These are phyloP conservation scores for Odontophorus gujanensis DNA, from an alignment of 2,113 vertebrate genomes.

Conservation along the genomic window DNA sequence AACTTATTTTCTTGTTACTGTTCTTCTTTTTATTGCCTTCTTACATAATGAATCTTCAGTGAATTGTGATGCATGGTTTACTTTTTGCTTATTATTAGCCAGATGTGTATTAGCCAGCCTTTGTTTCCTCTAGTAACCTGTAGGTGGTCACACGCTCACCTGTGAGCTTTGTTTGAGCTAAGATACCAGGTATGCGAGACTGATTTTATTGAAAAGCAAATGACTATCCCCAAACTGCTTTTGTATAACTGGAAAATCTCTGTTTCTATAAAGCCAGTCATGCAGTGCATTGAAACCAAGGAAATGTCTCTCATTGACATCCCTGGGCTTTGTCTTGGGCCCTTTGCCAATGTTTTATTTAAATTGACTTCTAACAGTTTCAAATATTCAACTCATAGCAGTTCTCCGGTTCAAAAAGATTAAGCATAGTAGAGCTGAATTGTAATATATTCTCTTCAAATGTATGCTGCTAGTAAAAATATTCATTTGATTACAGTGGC, in stretches of 20 bases:
- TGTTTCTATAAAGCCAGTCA: slow-evolving; percentile 41
- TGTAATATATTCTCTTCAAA: not conserved
- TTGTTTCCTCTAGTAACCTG: slow-evolving; percentile 15
- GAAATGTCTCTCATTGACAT: not conserved
- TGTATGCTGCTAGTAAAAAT: not conserved
- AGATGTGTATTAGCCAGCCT: not conserved
- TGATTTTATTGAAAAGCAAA: slow-evolving; percentile 41
- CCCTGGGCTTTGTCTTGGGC: slow-evolving; percentile 2
- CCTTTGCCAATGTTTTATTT: slow-evolving; percentile 30
- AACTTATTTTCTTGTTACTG: not conserved
- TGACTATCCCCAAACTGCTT: not conserved
- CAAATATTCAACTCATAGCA: not conserved
- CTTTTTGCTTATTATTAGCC: slow-evolving; percentile 33
- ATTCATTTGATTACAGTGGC: slow-evolving; percentile 9
- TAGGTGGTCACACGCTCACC: not conserved
- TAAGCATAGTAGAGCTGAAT: slow-evolving; percentile 1
- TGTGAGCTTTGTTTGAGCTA: slow-evolving; percentile 5
- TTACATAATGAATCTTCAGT: not conserved
- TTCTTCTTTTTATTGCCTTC: not conserved
- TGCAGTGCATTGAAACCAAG: slow-evolving; percentile 1
- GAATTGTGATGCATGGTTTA: not conserved
- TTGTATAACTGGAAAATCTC: not conserved
- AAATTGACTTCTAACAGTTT: slow-evolving; percentile 32
- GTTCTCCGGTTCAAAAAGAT: not conserved
- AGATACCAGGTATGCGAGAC: not conserved